Conservation (phyloP, 2,797 vertebrate genomes). For the Chaunax sp. region DNA sequence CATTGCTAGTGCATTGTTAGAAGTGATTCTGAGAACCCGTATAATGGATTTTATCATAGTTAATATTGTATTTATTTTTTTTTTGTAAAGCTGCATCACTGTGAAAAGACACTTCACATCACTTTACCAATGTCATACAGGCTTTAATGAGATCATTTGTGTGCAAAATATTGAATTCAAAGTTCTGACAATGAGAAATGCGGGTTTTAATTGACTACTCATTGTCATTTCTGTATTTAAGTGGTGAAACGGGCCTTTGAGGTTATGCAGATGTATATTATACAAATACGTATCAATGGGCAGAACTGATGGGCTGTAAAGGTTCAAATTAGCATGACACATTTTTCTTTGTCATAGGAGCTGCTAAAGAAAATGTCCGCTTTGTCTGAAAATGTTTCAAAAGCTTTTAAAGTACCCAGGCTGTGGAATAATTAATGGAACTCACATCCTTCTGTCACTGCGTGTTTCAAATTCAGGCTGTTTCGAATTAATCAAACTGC, state of each 20-base stretch:
- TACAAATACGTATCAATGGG: neutral
- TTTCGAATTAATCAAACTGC: constrained; percentile 35
- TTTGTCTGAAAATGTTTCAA: constrained; percentile 13
- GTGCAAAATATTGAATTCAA: constrained; percentile 9
- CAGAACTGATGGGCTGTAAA: neutral
- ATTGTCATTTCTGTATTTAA: constrained; percentile 16
- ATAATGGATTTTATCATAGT: constrained; percentile 3
- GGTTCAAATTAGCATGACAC: constrained; percentile 16
- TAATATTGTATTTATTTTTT: neutral
- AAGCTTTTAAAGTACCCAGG: constrained; percentile 15
- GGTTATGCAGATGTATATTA: constrained; percentile 4
- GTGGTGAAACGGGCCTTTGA: constrained; percentile 5
- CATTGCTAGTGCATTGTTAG: neutral
- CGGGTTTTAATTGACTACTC: constrained; percentile 7
- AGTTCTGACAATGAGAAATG: constrained; percentile 2
- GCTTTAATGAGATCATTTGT: constrained; percentile 11
- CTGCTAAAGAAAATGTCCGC: constrained; percentile 14
- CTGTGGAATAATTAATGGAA: constrained; percentile 25
- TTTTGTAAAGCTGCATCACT: neutral
- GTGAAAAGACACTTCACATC: constrained; percentile 6
- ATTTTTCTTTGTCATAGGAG: constrained; percentile 21
- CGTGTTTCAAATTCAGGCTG: constrained; percentile 33
- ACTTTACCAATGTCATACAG: constrained; percentile 8
- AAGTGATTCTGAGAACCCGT: neutral
- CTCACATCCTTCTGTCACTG: neutral